Base-by-base conservation (phyloP, 2,888 invertebrate species). In the Eurytoma adleriae region DNA sequence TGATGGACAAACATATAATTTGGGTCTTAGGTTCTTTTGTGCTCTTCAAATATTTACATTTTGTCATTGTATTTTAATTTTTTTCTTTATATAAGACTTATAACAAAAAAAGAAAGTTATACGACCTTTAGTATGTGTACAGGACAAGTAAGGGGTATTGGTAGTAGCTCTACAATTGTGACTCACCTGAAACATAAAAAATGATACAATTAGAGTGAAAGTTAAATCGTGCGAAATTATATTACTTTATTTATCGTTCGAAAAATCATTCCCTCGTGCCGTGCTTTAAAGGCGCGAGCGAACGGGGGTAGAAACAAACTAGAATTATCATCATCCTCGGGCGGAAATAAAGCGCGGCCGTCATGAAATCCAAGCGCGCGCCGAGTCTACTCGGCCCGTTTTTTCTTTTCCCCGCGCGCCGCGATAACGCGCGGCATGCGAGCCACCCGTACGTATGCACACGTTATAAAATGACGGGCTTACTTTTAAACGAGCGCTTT, bases 401-500 rank as follows among this genome's bases (percentile, higher is more conserved):
- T 24, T 59, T 64, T 64, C 20, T 78, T 78, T 71, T 30, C 59
- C 30, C 57, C 72, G 24, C 40, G 40, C 10, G 40, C 40, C 40
- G 74, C 78, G 80, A 80, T 80, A 80, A 79, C 72, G 69, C 40
- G 16, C 67, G 13, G 16, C 16, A 50, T 14, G 30, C 70, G 20
- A 27, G 50, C 52, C 2, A 24, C 24, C 40, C 40, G 10, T 5
- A 52, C 52, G 40, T 14, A 27, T 62, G 14, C 12, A 59, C 30
- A 12, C 72, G 70, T 70, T 70, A 78, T 77, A 74, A 78, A 81
- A 81, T 81, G 74, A 78, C 81, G 81, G 62, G 77, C 40, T 73
- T 57, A 69, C 73, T 73, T 80, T 77, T 59, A 71, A 80, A 69
- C 76, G 50, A 69, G 77, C 76, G 62, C 68, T 80, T 80, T 80